phyloP scores from a whole-genome alignment of 1,140 invertebrate species.

The Bombus difficillimus region DNA sequence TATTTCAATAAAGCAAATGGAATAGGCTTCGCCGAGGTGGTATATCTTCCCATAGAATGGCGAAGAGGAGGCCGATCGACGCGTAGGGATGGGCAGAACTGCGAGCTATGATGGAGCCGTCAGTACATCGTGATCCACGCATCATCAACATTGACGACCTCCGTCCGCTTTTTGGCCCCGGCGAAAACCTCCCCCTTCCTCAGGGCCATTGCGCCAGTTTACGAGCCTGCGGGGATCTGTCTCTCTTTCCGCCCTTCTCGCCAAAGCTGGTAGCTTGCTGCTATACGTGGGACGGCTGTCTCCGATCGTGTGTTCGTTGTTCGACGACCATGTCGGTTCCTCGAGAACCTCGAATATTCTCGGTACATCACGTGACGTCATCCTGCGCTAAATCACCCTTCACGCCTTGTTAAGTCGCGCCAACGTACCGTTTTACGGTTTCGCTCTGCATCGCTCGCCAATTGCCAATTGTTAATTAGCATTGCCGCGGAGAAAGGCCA shows the following conservation, averaged over 20 bases:
- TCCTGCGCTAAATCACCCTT: conserved; percentile 74
- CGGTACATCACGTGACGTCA: conserved; percentile 74
- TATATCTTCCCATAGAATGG: conserved; percentile 63
- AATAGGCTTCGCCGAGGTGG: conserved; percentile 59
- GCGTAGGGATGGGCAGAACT: conserved; percentile 4
- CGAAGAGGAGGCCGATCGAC: conserved; percentile 33
- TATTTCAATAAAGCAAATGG: conserved; percentile 76
- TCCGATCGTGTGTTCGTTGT: neutral
- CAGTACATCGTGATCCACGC: conserved; percentile 81
- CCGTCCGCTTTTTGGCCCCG: conserved; percentile 74
- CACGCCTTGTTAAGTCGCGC: conserved; percentile 75
- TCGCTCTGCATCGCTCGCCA: conserved; percentile 54
- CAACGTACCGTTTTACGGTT: conserved; percentile 77
- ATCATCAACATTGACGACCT: conserved; percentile 82
- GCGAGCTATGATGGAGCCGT: conserved; percentile 69
- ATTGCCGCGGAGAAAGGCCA: conserved; percentile 54
- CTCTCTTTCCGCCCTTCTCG: conserved; percentile 41
- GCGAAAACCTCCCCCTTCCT: conserved; percentile 41
- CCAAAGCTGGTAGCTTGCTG: neutral
- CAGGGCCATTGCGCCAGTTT: conserved; percentile 72
- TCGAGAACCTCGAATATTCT: conserved; percentile 33
- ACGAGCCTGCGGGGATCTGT: conserved; percentile 71
- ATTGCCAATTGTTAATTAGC: conserved; percentile 74
- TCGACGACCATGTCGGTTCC: neutral
- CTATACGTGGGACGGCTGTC: neutral